Conservation (phyloP, 2,797 vertebrate species). For the Ciconia nigra region DNA sequence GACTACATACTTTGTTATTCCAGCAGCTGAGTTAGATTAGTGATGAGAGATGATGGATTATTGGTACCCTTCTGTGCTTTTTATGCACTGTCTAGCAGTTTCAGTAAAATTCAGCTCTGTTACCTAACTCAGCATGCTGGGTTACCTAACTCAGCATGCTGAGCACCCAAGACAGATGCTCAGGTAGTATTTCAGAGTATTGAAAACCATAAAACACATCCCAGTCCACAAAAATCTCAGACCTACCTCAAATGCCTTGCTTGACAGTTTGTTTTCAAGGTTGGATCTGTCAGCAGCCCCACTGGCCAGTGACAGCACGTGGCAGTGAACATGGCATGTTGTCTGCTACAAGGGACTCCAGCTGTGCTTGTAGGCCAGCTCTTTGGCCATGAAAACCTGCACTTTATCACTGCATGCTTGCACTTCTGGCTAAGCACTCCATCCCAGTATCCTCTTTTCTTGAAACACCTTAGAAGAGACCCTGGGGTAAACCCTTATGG, state of each 20-base stretch:
- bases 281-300: neutral
- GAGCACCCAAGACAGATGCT: neutral
- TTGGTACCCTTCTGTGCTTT: neutral
- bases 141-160: no score
- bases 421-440: neutral
- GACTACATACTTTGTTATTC: neutral
- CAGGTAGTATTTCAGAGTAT: neutral
- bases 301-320: neutral
- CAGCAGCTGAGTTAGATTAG: neutral
- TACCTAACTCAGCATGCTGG: neutral
- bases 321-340: neutral
- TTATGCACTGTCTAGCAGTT: neutral
- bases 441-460: neutral
- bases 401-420: neutral
- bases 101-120: neutral
- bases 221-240: neutral
- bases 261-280: neutral
- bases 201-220: neutral
- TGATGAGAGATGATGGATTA: neutral
- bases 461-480: neutral
- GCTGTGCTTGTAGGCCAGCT: fast-evolving
- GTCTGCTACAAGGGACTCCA: neutral
- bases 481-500: neutral
- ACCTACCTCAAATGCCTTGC: neutral
- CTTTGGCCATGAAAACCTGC: neutral